Evolutionary conservation across 2,113 vertebrate species (phyloP).

Genomic region (Ictidomys tridecemlineatus): DNA sequence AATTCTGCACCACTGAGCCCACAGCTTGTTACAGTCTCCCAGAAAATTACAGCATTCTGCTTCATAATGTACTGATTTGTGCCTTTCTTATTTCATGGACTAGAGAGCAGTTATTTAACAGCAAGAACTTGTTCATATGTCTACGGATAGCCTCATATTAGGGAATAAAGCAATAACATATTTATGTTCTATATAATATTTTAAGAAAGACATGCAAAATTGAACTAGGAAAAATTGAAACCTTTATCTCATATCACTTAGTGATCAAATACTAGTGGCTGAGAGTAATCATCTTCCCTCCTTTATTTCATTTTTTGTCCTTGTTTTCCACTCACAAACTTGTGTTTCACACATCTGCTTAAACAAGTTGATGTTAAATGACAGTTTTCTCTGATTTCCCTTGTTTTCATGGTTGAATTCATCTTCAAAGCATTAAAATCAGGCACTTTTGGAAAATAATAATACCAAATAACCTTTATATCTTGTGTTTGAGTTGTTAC

Average conservation of each 20-base stretch:
- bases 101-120: neutral
- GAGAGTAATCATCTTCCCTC: neutral
- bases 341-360: neutral
- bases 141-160: neutral
- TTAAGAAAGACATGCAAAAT: neutral
- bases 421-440: neutral
- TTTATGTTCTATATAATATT: neutral
- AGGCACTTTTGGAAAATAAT: neutral
- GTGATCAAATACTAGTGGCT: neutral
- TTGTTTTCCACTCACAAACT: neutral
- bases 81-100: neutral
- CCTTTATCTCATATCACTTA: too few relatives aligned
- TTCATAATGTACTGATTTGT: neutral
- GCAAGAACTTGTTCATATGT: neutral
- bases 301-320: neutral
- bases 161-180: neutral
- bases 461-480: neutral
- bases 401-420: neutral
- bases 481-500: neutral
- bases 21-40: too few relatives aligned
- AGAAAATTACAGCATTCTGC: neutral
- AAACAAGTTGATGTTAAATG: neutral
- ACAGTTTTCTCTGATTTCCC: neutral
- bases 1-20: neutral
- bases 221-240: neutral